Evolutionary conservation across 2,113 vertebrate genomes (phyloP).

Genomic region (Leptobrachium ailaonicum): DNA sequence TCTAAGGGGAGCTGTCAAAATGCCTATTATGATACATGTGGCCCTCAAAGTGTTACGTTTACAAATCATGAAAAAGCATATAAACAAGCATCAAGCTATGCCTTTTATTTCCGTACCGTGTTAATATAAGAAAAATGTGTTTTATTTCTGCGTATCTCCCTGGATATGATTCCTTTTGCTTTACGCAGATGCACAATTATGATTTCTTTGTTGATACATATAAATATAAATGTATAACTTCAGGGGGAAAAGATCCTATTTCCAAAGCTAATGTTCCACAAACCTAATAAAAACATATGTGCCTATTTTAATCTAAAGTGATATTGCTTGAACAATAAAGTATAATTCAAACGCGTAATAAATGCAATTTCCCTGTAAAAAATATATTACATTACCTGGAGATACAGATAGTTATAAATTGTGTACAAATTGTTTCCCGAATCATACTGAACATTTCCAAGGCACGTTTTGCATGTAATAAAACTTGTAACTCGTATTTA

Average conservation of each 20-base stretch:
- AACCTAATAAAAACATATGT: slow-evolving; percentile 30
- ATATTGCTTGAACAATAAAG: slow-evolving; percentile 15
- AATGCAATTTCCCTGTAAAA: slow-evolving; percentile 26
- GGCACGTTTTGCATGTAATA: neutral
- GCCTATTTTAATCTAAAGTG: slow-evolving; percentile 29
- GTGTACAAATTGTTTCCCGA: neutral
- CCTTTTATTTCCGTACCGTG: no score
- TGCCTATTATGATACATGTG: no score
- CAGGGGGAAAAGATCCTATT: slow-evolving; percentile 41
- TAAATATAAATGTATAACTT: slow-evolving; percentile 38
- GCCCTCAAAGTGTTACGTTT: no score
- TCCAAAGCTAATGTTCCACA: slow-evolving; percentile 40
- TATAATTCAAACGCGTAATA: slow-evolving; percentile 32
- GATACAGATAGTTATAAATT: neutral
- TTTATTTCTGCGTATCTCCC: neutral
- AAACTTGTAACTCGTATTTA: neutral
- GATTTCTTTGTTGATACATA: slow-evolving; percentile 11
- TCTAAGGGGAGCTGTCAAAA: no score
- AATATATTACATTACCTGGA: slow-evolving; percentile 1
- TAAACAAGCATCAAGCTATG: no score
- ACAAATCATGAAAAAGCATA: no score
- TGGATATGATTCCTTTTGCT: neutral
- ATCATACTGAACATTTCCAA: neutral
- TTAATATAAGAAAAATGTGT: no score
- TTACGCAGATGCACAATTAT: slow-evolving; percentile 22